phyloP scores from a whole-genome alignment of 2,888 invertebrate genomes.

The Aradus depressus region DNA sequence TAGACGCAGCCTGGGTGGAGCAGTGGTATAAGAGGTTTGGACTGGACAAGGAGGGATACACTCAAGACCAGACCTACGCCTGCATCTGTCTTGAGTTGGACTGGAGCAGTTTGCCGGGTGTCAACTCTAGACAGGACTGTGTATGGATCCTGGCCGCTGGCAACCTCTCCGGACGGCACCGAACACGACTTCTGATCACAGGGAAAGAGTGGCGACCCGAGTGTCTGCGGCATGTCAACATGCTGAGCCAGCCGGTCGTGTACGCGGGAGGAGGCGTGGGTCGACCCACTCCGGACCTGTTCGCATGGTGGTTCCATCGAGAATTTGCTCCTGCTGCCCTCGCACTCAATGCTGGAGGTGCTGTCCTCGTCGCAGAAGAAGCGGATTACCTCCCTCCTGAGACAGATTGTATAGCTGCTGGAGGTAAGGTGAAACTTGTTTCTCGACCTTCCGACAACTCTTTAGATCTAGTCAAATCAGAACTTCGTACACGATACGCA shows the following conservation, averaged over 20 bases:
- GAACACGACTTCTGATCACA: conserved; percentile 40
- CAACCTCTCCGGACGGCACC: conserved; percentile 39
- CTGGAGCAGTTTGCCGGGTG: conserved; percentile 38
- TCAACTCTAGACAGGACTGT: conserved; percentile 28
- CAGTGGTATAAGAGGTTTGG: conserved; percentile 28
- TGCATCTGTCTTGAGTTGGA: conserved; percentile 38
- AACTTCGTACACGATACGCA: conserved; percentile 37
- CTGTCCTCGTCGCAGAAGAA: conserved; percentile 37
- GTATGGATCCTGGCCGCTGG: conserved; percentile 40
- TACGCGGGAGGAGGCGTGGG: conserved; percentile 42
- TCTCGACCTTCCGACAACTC: conserved; percentile 31
- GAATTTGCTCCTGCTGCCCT: conserved; percentile 40
- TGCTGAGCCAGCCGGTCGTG: conserved; percentile 41
- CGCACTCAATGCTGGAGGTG: conserved; percentile 39
- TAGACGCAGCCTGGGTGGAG: conserved; percentile 27
- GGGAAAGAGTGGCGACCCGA: conserved; percentile 40
- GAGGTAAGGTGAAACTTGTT: conserved; percentile 35
- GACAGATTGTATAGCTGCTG: conserved; percentile 36
- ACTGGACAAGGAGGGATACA: conserved; percentile 31
- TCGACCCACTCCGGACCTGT: conserved; percentile 38
- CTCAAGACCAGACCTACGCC: conserved; percentile 38
- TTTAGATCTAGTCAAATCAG: conserved; percentile 35
- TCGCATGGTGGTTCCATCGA: conserved; percentile 42
- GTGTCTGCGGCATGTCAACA: conserved; percentile 39
- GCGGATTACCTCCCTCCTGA: conserved; percentile 37